These are phyloP conservation scores for Rhabdomys pumilio DNA, from an alignment of 2,797 vertebrate genomes.

Conservation along the genomic window DNA sequence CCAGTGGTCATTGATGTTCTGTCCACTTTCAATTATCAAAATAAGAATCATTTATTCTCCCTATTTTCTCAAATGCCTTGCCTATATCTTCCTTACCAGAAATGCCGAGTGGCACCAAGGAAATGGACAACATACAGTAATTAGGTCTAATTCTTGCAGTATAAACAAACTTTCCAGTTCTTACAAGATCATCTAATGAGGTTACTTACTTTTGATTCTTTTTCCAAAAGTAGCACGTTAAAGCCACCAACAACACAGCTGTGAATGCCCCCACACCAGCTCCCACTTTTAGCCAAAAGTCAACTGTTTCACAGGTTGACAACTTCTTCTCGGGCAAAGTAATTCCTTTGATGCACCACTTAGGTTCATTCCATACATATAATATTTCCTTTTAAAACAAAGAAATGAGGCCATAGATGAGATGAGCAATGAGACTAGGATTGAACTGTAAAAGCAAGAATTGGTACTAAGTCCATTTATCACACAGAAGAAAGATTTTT, in stretches of 20 bases:
- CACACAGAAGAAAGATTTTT: background rate
- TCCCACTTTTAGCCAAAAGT: slow-evolving; percentile 96
- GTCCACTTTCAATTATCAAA: background rate
- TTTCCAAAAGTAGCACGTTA: slow-evolving; percentile 99
- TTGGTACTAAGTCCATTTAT: background rate
- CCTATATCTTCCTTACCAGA: background rate
- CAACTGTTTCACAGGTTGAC: slow-evolving; percentile 94
- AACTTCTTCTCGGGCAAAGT: slow-evolving; percentile 94
- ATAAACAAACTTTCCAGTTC: background rate
- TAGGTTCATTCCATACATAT: slow-evolving; percentile 97
- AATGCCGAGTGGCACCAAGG: background rate
- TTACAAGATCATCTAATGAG: background rate
- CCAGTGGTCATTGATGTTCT: background rate
- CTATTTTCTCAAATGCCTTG: slow-evolving; percentile 23
- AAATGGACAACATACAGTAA: background rate
- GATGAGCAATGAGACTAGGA: slow-evolving; percentile 51
- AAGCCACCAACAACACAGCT: slow-evolving; percentile 94
- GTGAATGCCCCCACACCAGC: slow-evolving; percentile 93
- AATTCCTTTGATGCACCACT: slow-evolving; percentile 94
- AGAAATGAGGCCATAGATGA: background rate
- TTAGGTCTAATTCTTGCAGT: slow-evolving; percentile 3
- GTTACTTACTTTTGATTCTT: slow-evolving; percentile 97
- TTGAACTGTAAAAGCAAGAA: background rate
- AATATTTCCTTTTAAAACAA: slow-evolving; percentile 92
- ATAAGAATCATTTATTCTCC: background rate